Conservation (phyloP, 1,140 invertebrate species). For the Neodiprion lecontei region DNA sequence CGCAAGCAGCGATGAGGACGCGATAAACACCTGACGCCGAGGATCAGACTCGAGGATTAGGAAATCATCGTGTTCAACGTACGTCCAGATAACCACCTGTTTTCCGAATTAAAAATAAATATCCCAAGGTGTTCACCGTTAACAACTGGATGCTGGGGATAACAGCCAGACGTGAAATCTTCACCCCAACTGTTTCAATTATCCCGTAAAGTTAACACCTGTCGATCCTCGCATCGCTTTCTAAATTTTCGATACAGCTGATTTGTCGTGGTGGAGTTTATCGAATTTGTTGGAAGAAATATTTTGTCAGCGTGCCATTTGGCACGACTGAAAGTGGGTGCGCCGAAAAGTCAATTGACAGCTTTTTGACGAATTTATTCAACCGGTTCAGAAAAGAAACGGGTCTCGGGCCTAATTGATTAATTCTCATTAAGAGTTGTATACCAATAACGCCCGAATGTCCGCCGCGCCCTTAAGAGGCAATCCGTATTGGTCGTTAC, state of each 20-base stretch:
- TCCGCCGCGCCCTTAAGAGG: background rate
- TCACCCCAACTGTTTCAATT: too few species aligned
- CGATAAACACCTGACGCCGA: conserved; percentile 5
- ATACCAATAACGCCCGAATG: background rate
- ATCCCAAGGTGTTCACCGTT: too few species aligned
- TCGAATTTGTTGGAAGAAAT: too few species aligned
- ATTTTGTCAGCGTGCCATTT: background rate
- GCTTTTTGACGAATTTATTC: conserved; percentile 1
- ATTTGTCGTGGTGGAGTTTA: too few species aligned
- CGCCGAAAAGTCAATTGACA: background rate
- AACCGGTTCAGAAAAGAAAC: background rate
- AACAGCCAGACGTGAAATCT: too few species aligned
- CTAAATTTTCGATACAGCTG: too few species aligned
- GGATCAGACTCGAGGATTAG: background rate
- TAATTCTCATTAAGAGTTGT: background rate
- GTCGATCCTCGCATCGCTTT: too few species aligned
- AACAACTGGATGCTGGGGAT: too few species aligned
- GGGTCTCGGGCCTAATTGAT: background rate
- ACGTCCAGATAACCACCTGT: background rate
- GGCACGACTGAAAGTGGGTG: background rate
- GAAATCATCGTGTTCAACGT: background rate
- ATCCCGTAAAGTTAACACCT: too few species aligned
- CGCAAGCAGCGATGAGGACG: background rate
- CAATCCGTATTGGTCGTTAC: background rate
- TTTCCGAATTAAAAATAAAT: too few species aligned